Percentiles rank a stretch among this genome's conserved stretches.
Evolutionary conservation across 2,113 vertebrate species (phyloP).

Genomic region (Podarcis cretensis): DNA sequence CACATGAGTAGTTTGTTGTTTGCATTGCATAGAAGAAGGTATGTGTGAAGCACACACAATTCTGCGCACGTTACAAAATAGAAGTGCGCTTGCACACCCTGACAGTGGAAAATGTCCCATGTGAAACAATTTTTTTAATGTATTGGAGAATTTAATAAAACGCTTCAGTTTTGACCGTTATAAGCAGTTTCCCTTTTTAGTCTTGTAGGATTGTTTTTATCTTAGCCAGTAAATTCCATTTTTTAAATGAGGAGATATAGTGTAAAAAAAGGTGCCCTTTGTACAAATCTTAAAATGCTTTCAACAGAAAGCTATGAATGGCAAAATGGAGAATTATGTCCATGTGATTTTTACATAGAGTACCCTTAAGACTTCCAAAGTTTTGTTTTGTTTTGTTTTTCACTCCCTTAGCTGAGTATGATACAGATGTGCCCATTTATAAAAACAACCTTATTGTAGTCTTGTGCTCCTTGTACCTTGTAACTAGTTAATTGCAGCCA

Average conservation of each 20-base stretch:
- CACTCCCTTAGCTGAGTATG: background rate
- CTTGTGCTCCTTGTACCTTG: background rate
- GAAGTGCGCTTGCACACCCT: conserved; percentile 22
- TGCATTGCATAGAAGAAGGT: conserved; percentile 3
- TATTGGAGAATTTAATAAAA: background rate
- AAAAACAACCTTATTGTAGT: background rate
- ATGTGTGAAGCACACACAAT: conserved; percentile 22
- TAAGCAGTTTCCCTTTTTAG: background rate
- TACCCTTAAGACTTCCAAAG: conserved; percentile 5
- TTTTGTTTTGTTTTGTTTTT: background rate
- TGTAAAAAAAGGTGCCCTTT: background rate
- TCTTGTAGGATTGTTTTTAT: conserved; percentile 6
- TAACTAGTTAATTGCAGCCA: background rate
- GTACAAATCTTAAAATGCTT: conserved; percentile 29
- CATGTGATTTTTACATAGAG: conserved; percentile 1
- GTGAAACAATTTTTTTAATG: background rate
- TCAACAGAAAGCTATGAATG: conserved; percentile 1
- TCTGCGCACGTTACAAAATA: background rate
- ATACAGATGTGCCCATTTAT: background rate
- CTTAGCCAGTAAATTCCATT: conserved; percentile 3
- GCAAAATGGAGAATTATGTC: conserved; percentile 2
- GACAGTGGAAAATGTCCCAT: conserved; percentile 6
- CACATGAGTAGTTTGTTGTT: conserved; percentile 5
- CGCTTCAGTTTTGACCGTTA: background rate
- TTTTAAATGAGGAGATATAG: background rate